A percentile compares a stretch with the other conserved stretches of the same genome.
These are phyloP conservation scores for Chelon labrosus DNA, from an alignment of 2,797 vertebrate genomes.

Conservation along the genomic window DNA sequence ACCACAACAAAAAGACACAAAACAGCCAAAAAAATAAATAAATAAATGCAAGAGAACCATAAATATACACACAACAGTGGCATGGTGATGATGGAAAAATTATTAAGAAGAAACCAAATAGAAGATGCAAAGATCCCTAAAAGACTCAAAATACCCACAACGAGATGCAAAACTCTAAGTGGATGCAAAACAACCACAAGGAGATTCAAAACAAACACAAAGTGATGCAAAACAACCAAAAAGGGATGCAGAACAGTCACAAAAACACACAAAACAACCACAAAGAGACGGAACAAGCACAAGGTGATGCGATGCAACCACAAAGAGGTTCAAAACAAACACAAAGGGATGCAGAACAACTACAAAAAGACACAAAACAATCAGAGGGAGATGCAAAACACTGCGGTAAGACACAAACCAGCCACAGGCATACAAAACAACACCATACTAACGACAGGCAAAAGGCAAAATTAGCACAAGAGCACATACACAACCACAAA, in stretches of 20 bases:
- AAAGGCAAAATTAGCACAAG: too few relatives aligned
- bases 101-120: too few relatives aligned
- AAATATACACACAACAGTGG: neutral
- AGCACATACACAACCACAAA: too few relatives aligned
- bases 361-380: neutral
- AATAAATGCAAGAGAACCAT: too few relatives aligned
- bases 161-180: neutral
- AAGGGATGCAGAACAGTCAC: neutral
- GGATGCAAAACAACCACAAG: neutral
- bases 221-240: neutral
- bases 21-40: too few relatives aligned
- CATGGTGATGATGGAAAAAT: too few relatives aligned
- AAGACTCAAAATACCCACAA: neutral
- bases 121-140: neutral
- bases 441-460: too few relatives aligned
- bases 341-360: neutral
- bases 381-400: too few relatives aligned
- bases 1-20: too few relatives aligned
- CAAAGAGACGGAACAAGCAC: neutral
- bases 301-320: too few relatives aligned
- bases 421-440: too few relatives aligned
- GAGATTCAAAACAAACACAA: accelerated
- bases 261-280: neutral
- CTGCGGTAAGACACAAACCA: too few relatives aligned
- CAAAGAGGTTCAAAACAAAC: neutral